Base-by-base conservation (phyloP, 1,140 invertebrate genomes). In the Drosophila lacteicornis region DNA sequence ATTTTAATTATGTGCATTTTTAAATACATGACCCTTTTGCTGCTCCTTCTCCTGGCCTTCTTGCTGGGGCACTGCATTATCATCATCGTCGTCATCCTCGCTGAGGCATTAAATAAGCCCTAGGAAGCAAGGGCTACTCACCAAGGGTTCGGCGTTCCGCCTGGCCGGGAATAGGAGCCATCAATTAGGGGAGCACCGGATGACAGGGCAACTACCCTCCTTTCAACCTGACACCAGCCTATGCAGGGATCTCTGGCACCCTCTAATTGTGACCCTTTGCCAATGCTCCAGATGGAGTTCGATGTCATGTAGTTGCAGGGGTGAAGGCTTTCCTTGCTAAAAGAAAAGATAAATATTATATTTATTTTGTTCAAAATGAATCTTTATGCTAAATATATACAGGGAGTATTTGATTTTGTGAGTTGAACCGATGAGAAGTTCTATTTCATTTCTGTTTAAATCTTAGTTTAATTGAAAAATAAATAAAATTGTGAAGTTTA, bases 1-100 rank as follows among this genome's bases (percentile, higher is more conserved):
- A 76, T 76, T 76, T 76, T 76, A 76, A 76, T 76, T 76, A 76
- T 76, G 73, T 76, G 73, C 74, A 76, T 76, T 76, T 76, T 76
- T 76, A 76, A 76, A 76, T 75, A 63, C 53, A 33, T 57, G 74
- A 67, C 74, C 74, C 73, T 59, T 74, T 68, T 40, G 42, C 33
- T 30, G 17, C 22, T 25, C 22, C 22, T 25, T 25, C 22, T 25
- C 22, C 19, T 49, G 17, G 30, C 38, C 17, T 9, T 22, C 45
- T 50, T 51, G 60, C 66, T 13, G 56, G 40, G 66, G 45, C 62
- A 55, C 49, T 62, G 59, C 71, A 47, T 25, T 51, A 62, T 43
- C 51, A 73, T 49, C 60, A 36, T 46, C 36, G 59, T 69, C 58
- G 67, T 51, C 47, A 58, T 45, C 50, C 17, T 36, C 58, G 45